These are phyloP conservation scores for Camelus dromedarius DNA, from an alignment of 2,113 vertebrate genomes.

Conservation along the genomic window DNA sequence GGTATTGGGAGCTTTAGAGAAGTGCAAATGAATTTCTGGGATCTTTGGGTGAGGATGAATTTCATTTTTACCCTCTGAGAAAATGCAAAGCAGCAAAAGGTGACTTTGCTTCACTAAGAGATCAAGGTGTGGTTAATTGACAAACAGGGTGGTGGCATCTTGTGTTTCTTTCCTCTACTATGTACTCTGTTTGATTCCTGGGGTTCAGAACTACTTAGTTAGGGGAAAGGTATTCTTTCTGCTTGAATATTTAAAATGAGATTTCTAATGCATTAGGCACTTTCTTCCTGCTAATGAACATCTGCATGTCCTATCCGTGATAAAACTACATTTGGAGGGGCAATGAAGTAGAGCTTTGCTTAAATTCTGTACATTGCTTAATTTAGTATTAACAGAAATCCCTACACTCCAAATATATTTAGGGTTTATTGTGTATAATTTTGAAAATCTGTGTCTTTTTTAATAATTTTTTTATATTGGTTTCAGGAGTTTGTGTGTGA, in stretches of 20 bases:
- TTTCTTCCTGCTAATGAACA: neutral
- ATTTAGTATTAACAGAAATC: conserved; percentile 44
- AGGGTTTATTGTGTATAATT: conserved; percentile 22
- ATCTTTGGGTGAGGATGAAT: neutral
- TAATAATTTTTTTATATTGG: conserved; percentile 27
- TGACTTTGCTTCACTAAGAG: neutral
- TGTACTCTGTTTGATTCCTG: neutral
- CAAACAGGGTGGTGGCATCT: neutral
- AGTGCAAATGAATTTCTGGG: neutral
- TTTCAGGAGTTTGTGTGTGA: neutral
- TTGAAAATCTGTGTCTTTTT: neutral
- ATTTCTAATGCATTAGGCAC: neutral
- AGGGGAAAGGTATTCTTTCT: neutral
- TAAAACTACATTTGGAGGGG: neutral
- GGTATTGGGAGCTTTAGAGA: neutral
- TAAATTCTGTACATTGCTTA: neutral
- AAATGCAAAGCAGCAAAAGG: neutral
- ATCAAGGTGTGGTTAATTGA: neutral
- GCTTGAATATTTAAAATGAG: neutral
- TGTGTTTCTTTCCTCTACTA: neutral
- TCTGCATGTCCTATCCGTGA: neutral
- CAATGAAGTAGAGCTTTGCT: neutral
- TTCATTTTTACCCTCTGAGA: conserved; percentile 41
- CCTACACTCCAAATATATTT: neutral
- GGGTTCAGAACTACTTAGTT: neutral